Evolutionary conservation across 2,113 vertebrate species (phyloP), one percentile per base, ranked within the genome.

Genomic region (Sceloporus tristichus): DNA sequence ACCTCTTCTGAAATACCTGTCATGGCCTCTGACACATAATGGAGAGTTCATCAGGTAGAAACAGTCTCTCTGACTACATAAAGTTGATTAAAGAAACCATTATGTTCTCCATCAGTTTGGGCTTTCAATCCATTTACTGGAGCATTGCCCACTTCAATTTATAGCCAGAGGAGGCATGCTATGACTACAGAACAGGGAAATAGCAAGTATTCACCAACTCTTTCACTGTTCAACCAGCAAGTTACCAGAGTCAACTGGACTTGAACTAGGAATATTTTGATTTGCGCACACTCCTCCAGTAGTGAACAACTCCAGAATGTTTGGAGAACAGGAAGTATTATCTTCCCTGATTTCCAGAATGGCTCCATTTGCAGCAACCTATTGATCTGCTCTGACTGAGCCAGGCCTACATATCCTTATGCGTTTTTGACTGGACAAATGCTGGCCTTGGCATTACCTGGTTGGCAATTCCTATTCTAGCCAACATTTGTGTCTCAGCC

Each of bases 1-100:
- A 94, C 27, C 29, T 74, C 66, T 91, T 88, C 68, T 78, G 25
- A 90, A 94, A 89, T 14, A 48, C 82, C 84, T 83, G 82, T 59
- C 29, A 27, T 29, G 81, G 53, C 80, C 85, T 84, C 84, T 84
- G 53, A 78, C 0, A 56, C 86, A 56, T 70, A 88, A 73, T 73
- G 85, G 76, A 91, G 82, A 92, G 59, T 90, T 82, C 54, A 78
- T 80, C 53, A 89, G 59, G 27, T 62, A 79, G 27, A 74, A 83
- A 85, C 10, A 76, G 16, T 83, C 59, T 65, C 3, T 70, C 54
- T 91, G 3, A 53, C 19, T 25, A 54, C 59, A 80, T 79, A 84
- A 71, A 84, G 65, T 71, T 88, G 53, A 84, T 78, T 78, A 88
- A 84, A 84, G 38, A 84, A 7, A 82, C 56, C 79, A 1, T 27